Conservation (phyloP, 2,113 vertebrate genomes). For the Mixornis gularis region DNA sequence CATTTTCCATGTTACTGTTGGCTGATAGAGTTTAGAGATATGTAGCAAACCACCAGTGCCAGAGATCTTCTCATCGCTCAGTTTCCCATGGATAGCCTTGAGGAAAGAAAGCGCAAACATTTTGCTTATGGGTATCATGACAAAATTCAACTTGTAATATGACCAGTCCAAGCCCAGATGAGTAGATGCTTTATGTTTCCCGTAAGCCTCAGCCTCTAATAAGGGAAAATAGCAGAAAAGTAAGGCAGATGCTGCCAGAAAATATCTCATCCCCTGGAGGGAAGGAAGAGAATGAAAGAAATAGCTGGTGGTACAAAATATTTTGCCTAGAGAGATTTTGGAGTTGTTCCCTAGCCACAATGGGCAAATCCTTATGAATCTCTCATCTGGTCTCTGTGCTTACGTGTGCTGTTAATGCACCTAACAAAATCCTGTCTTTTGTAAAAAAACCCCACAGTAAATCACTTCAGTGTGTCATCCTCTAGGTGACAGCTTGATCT, state of each 20-base stretch:
- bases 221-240: not conserved
- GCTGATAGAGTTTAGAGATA: not conserved
- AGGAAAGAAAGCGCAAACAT: not conserved
- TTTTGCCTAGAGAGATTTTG: conserved; percentile 5
- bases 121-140: not conserved
- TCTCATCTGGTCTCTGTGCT: not conserved
- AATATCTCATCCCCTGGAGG: not conserved
- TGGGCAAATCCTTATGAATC: not conserved
- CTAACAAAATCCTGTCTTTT: not conserved
- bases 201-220: not conserved
- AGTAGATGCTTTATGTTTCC: not conserved
- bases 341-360: not conserved
- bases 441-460: not conserved
- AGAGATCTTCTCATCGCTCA: not conserved
- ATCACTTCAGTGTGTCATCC: not conserved
- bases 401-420: not conserved
- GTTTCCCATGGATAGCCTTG: not conserved
- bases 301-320: not conserved
- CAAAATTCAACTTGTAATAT: not conserved
- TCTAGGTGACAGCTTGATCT: conserved; percentile 8
- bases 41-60: not conserved
- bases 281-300: not conserved
- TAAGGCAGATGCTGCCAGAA: conserved; percentile 9
- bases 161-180: not conserved
- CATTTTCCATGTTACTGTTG: not conserved